Base-by-base conservation (phyloP, 2,797 vertebrate species). In the Lagodon rhomboides region DNA sequence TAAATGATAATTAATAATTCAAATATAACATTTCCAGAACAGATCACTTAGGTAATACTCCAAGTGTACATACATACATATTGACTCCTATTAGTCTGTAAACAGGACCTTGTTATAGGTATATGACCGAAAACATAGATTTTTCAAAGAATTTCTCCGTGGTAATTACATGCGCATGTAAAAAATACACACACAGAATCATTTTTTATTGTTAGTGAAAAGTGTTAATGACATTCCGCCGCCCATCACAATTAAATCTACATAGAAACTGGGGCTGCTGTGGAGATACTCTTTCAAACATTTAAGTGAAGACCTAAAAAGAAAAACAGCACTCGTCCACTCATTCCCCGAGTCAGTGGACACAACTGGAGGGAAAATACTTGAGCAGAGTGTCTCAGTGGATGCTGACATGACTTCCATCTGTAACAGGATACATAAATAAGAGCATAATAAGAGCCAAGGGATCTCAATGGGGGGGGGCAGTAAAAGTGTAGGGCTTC, bases 371-470 rank as follows among this genome's bases (percentile, higher is more conserved):
- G 66, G 81, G 73, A 79, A 91, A 83, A 85, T 89, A 89, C 89
- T 72, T 86, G 78, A 91, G 87, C 82, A 64, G 87, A 63, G 77
- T 58, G 75, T 80, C 77, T 84, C 84, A 70, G 73, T 79, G 70
- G 84, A 88, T 84, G 79, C 86, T 89, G 85, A 92, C 92, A 90
- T 72, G 85, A 92, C 90, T 93, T 94, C 89, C 89, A 91, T 93
- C 86, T 92, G 91, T 91, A 95, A 94, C 89, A 94, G 90, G 91
- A 95, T 87, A 92, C 92, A 94, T 93, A 93, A 94, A 94, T 93
- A 91, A 90, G 87, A 84, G 78, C 82, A 88, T 90, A 94, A 94
- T 90, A 91, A 89, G 87, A 92, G 89, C 79, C 83, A 50, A 85
- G 90, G 88, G 93, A 93, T 85, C 84, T 87, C 87, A 80, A 63